These are phyloP conservation scores for Hipposideros larvatus DNA, from an alignment of 2,797 vertebrate species.

Conservation along the genomic window DNA sequence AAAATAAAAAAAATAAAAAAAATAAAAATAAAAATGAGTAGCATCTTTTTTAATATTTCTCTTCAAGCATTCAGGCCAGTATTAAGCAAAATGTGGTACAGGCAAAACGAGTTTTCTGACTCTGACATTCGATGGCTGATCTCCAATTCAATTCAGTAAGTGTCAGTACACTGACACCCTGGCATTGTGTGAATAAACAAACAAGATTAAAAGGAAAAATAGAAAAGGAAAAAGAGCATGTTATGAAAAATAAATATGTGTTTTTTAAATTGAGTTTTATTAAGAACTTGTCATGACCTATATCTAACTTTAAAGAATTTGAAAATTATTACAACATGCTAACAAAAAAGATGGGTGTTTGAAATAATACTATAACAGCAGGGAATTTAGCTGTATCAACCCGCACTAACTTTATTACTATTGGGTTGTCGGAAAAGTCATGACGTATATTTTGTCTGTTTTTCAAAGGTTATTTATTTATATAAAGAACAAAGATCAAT, in stretches of 20 bases:
- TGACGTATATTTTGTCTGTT: no score
- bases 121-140: not conserved
- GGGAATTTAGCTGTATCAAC: not conserved
- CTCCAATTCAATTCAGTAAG: not conserved
- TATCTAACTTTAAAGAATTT: not conserved
- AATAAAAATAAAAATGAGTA: no score
- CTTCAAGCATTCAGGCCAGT: not conserved
- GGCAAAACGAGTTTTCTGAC: not conserved
- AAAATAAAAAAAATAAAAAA: no score
- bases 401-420: not conserved
- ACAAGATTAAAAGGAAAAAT: not conserved
- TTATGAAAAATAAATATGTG: not conserved
- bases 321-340: not conserved
- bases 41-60: not conserved
- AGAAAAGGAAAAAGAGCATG: not conserved
- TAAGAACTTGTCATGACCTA: not conserved
- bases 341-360: not conserved
- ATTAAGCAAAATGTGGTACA: not conserved
- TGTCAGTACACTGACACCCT: not conserved
- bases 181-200: not conserved
- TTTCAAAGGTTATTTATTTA: no score
- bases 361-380: not conserved
- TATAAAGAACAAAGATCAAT: no score
- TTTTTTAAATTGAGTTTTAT: slow-evolving; percentile 21
- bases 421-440: no score